Conservation (phyloP, 2,888 invertebrate genomes). For the Oscheius myriophilus region DNA sequence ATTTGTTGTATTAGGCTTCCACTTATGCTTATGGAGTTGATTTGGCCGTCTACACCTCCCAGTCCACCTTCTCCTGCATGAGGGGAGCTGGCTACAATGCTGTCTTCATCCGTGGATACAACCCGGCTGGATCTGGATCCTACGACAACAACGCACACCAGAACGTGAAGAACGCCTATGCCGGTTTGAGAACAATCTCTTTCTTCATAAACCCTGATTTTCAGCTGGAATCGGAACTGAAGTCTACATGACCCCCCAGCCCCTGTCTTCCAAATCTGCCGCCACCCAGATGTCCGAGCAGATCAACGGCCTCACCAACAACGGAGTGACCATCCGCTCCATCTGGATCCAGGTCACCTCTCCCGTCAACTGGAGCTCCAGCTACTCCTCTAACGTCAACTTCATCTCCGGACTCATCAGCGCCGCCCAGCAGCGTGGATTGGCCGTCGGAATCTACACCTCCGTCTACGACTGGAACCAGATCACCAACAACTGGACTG, state of each 20-base stretch:
- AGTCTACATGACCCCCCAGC: slow-evolving; percentile 54
- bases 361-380: slow-evolving; percentile 54
- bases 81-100: slow-evolving; percentile 32
- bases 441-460: slow-evolving; percentile 54
- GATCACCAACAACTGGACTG: slow-evolving; percentile 29
- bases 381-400: slow-evolving; percentile 40
- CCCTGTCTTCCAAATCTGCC: slow-evolving; percentile 43
- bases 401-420: slow-evolving; percentile 48
- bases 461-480: slow-evolving; percentile 41
- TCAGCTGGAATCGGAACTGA: slow-evolving; percentile 53
- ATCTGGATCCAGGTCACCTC: slow-evolving; percentile 59
- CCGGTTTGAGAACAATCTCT: slow-evolving; percentile 13
- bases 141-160: slow-evolving; percentile 43
- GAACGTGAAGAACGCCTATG: slow-evolving; percentile 47
- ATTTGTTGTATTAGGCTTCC: not conserved
- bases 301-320: slow-evolving; percentile 44
- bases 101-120: slow-evolving; percentile 43
- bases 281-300: slow-evolving; percentile 50
- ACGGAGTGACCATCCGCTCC: slow-evolving; percentile 47
- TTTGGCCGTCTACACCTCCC: slow-evolving; percentile 30
- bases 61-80: slow-evolving; percentile 35
- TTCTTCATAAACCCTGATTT: not conserved
- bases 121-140: slow-evolving; percentile 44
- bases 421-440: slow-evolving; percentile 45
- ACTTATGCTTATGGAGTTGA: slow-evolving; percentile 36